Evolutionary conservation across 1,140 invertebrate genomes (phyloP).

Genomic region (Pseudomyrmex flavicornis): DNA sequence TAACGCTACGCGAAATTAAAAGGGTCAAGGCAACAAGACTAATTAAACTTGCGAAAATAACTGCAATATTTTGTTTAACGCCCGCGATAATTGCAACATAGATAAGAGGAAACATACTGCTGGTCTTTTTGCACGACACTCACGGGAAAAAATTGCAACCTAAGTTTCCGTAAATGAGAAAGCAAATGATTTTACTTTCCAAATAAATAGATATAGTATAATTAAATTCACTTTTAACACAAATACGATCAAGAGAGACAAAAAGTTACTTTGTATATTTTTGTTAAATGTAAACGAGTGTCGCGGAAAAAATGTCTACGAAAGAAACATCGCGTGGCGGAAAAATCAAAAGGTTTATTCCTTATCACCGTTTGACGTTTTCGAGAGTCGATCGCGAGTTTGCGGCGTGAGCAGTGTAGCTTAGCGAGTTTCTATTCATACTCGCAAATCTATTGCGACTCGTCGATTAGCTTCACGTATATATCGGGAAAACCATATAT

Average conservation of each 20-base stretch:
- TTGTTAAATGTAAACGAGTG: too few species aligned
- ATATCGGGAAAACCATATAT: slow-evolving; percentile 7
- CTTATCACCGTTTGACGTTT: not conserved
- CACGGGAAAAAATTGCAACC: not conserved
- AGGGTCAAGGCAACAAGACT: not conserved
- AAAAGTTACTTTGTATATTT: too few species aligned
- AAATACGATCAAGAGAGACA: too few species aligned
- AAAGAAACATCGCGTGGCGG: too few species aligned
- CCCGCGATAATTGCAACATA: not conserved
- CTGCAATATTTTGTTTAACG: not conserved
- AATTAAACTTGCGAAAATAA: slow-evolving; percentile 15
- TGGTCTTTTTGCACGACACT: not conserved
- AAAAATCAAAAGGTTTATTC: not conserved
- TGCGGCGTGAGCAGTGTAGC: slow-evolving; percentile 6
- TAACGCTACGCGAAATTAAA: slow-evolving; percentile 22
- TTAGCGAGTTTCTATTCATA: slow-evolving; percentile 34
- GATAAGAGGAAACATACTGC: not conserved
- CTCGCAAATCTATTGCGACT: slow-evolving; percentile 8
- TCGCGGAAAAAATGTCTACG: too few species aligned
- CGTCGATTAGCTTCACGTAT: slow-evolving; percentile 4
- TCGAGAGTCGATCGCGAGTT: not conserved
- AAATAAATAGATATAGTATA: not conserved
- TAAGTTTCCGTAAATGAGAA: not conserved
- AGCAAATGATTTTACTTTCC: too few species aligned
- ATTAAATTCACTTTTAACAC: not conserved